Base-by-base conservation (phyloP, 2,797 vertebrate genomes). In the Sylvilagus floridanus region DNA sequence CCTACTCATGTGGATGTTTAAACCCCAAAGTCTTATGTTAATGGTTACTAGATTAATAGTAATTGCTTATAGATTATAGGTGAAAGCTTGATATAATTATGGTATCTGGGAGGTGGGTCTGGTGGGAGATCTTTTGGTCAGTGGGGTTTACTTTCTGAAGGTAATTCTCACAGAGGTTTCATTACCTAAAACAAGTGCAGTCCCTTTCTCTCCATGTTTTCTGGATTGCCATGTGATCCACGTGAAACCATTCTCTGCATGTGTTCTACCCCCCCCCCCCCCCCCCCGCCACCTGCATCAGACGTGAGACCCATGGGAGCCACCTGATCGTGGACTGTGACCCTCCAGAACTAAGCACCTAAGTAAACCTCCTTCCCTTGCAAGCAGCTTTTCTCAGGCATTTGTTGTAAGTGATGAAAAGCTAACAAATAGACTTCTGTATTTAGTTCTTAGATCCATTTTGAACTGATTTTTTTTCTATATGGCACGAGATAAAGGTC, bases 391-490 rank as follows among this genome's bases (percentile, higher is more conserved):
- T 26, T 35, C n/a, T 69, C 37, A 52, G 37, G 12, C 57, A 77
- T 93, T 84, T 72, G 73, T 52, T 89, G 50, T 24, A 71, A 77
- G n/a, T 60, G 35, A 63, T 26, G 2, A 13, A 77, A 93, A 77
- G 76, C 50, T 75, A 16, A 76, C 35, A 32, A 78, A 76, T 76
- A 68, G 5, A 30, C 13, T 82, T 95, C 95, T 90, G 71, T 73
- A 54, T 78, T 92, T 92, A 95, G 22, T 69, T 66, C 63, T 95
- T 63, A 88, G 69, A 62, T 84, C 65, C 3, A 82, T 90, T 94
- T 91, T 91, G 35, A 76, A 37, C 88, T 94, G 32, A 50, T 91
- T 95, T 95, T 57, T 57, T 57, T 96, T 90, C 32, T 89, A 4
- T 62, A 21, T 77, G 12, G 37, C 63, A 0, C 65, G 66, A 87